These are phyloP conservation scores for Trisateles emortualis DNA, from an alignment of 2,888 invertebrate genomes.

Conservation along the genomic window DNA sequence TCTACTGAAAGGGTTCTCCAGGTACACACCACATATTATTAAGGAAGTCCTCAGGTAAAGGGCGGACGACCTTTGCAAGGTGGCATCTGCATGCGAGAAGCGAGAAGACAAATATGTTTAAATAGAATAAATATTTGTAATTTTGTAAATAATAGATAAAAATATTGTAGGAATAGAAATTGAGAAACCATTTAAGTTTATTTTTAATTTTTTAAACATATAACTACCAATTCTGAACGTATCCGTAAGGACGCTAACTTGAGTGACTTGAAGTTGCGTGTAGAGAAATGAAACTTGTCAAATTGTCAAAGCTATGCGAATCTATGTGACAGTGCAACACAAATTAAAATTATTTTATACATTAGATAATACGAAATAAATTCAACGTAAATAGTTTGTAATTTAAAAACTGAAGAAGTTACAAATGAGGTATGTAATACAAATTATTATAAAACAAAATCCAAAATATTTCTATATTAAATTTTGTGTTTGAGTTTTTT, in stretches of 20 bases:
- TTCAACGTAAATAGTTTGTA: neutral
- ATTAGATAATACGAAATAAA: neutral
- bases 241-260: constrained; percentile 18
- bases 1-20: too few species aligned
- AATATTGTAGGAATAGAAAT: too few species aligned
- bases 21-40: too few species aligned
- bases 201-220: too few species aligned
- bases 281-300: constrained; percentile 37
- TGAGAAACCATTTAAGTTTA: too few species aligned
- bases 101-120: too few species aligned
- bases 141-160: too few species aligned
- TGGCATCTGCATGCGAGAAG: too few species aligned
- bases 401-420: constrained; percentile 20
- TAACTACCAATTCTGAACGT: constrained; percentile 31
- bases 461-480: neutral
- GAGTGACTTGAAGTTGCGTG: constrained; percentile 2
- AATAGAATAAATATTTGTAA: too few species aligned
- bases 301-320: constrained; percentile 25
- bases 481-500: neutral
- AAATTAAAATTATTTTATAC: constrained; percentile 26
- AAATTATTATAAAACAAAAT: neutral
- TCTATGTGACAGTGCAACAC: constrained; percentile 13
- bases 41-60: too few species aligned
- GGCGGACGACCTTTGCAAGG: too few species aligned
- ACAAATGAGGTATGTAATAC: constrained; percentile 54